Evolutionary conservation across 2,888 invertebrate genomes (phyloP).

Genomic region (Phyllotreta cruciferae): DNA sequence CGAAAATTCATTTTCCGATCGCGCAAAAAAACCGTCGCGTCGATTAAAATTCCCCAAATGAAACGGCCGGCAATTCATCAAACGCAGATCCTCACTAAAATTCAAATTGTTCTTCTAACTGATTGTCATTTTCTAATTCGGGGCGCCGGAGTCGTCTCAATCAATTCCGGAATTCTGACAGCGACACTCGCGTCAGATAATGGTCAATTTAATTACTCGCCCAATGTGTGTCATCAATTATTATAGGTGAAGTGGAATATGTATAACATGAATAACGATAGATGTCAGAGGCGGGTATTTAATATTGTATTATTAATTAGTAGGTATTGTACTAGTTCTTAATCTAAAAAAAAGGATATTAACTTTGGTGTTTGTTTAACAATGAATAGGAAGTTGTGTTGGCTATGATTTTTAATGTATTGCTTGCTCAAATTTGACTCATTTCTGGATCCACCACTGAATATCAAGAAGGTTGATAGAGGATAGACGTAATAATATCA

Average conservation of each 20-base stretch:
- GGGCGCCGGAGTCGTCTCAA: constrained; percentile 29
- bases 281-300: not conserved
- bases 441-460: constrained; percentile 7
- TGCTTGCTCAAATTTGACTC: no score
- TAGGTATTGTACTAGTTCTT: no score
- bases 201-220: constrained; percentile 42
- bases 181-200: constrained; percentile 38
- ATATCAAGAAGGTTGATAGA: not conserved
- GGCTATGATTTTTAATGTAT: no score
- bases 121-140: constrained; percentile 31
- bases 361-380: no score
- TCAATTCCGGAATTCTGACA: constrained; percentile 37
- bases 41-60: constrained; percentile 26
- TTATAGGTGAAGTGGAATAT: constrained; percentile 20
- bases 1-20: constrained; percentile 25
- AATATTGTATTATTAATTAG: no score
- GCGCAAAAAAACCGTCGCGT: constrained; percentile 23
- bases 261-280: constrained; percentile 6
- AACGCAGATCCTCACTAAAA: constrained; percentile 26
- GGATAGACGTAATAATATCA: constrained; percentile 7
- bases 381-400: no score
- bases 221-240: constrained; percentile 39
- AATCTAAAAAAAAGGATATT: no score
- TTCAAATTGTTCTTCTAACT: constrained; percentile 33
- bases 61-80: constrained; percentile 28